Evolutionary conservation across 2,113 vertebrate species (phyloP).

Genomic region (Megaceryle maxima): DNA sequence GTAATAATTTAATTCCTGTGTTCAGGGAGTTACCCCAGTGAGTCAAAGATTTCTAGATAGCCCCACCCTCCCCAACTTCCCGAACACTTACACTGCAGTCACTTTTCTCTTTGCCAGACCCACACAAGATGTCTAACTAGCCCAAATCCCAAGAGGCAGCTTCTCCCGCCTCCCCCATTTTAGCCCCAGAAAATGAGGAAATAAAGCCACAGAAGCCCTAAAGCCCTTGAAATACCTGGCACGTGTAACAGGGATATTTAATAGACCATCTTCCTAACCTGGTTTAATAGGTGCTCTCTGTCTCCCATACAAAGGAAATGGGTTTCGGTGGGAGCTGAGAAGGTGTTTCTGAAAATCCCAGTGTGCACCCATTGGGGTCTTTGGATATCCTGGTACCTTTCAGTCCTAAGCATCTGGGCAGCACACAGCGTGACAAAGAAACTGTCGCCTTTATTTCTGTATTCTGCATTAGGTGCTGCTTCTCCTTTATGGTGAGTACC

Average conservation of each 20-base stretch:
- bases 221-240: background rate
- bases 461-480: background rate
- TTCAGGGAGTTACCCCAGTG: slow-evolving; percentile 74
- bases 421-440: background rate
- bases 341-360: background rate
- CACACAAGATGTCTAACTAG: slow-evolving; percentile 48
- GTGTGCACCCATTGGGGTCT: fast-evolving
- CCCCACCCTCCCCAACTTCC: slow-evolving; percentile 76
- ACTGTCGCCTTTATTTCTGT: background rate
- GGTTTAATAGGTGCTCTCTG: background rate
- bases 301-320: background rate
- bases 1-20: slow-evolving; percentile 64
- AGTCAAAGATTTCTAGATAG: slow-evolving; percentile 74
- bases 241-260: background rate
- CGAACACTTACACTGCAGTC: slow-evolving; percentile 57
- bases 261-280: background rate
- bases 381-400: background rate
- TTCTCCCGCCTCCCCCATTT: background rate
- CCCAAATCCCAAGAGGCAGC: slow-evolving; percentile 32
- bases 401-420: background rate
- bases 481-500: background rate
- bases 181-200: background rate
- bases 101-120: slow-evolving; percentile 58
- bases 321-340: background rate
- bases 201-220: background rate